Evolutionary conservation across 2,797 vertebrate species (phyloP).

Genomic region (Chiroxiphia lanceolata): DNA sequence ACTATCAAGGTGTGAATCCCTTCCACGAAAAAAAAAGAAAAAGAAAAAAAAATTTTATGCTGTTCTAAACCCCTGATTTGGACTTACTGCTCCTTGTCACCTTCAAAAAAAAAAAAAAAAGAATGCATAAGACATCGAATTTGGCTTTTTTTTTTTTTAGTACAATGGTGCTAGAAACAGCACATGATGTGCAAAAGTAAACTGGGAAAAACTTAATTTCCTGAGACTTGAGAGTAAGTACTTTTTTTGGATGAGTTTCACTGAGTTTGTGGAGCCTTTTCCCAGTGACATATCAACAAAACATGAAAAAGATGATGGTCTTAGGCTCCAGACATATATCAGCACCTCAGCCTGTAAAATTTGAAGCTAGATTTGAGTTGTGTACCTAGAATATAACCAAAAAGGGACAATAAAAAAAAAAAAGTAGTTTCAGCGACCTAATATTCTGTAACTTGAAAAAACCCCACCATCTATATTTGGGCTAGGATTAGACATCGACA

Average conservation of each 20-base stretch:
- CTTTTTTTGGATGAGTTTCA: background rate
- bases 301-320: background rate
- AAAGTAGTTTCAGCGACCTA: background rate
- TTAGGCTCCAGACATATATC: background rate
- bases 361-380: background rate
- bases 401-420: rapidly evolving
- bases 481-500: background rate
- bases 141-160: background rate
- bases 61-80: background rate
- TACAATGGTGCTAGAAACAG: background rate
- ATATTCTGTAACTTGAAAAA: background rate
- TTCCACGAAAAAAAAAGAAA: background rate
- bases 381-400: background rate
- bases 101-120: background rate
- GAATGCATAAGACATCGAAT: background rate
- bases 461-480: background rate
- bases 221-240: background rate
- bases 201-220: background rate
- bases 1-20: background rate
- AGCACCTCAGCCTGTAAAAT: background rate
- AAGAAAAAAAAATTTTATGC: background rate
- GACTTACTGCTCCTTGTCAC: background rate
- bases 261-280: background rate
- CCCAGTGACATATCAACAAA: background rate
- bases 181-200: background rate